A percentile compares a stretch with the other conserved stretches of the same genome.
These are phyloP conservation scores for Mungos mungo DNA, from an alignment of 2,113 vertebrate species.

Conservation along the genomic window DNA sequence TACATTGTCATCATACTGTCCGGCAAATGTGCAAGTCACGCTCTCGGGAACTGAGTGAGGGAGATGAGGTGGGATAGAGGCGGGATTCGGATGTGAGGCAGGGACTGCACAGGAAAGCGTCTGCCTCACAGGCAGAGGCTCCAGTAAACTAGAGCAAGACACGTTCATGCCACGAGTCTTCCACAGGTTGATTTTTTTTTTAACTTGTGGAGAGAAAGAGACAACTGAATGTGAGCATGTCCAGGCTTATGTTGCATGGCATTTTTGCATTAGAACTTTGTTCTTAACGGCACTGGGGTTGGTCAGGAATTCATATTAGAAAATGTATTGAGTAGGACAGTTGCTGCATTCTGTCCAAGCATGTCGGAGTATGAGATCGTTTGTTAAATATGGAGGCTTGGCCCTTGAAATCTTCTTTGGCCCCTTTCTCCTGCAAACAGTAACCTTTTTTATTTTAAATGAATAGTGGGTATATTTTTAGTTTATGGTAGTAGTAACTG, in stretches of 20 bases:
- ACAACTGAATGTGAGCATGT: not conserved
- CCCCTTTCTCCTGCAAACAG: not conserved
- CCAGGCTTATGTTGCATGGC: not conserved
- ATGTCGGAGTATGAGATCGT: not conserved
- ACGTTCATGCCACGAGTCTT: not conserved
- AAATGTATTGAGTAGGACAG: not conserved
- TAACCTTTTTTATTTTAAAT: not conserved
- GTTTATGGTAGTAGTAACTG: not conserved
- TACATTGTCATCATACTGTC: not conserved
- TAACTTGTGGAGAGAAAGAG: not conserved
- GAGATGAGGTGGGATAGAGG: no score
- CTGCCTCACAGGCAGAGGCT: not conserved
- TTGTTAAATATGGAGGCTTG: not conserved
- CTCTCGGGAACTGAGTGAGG: not conserved
- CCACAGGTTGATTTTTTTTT: not conserved
- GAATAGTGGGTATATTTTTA: not conserved
- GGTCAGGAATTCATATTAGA: not conserved
- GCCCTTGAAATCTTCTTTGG: not conserved
- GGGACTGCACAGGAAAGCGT: not conserved
- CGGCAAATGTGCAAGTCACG: not conserved
- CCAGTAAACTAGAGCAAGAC: accelerated
- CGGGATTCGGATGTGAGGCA: not conserved
- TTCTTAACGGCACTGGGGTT: not conserved
- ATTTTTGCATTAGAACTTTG: not conserved
- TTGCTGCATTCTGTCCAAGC: not conserved